Conservation (phyloP, 1,140 invertebrate species). For the Heliconius hermathena region DNA sequence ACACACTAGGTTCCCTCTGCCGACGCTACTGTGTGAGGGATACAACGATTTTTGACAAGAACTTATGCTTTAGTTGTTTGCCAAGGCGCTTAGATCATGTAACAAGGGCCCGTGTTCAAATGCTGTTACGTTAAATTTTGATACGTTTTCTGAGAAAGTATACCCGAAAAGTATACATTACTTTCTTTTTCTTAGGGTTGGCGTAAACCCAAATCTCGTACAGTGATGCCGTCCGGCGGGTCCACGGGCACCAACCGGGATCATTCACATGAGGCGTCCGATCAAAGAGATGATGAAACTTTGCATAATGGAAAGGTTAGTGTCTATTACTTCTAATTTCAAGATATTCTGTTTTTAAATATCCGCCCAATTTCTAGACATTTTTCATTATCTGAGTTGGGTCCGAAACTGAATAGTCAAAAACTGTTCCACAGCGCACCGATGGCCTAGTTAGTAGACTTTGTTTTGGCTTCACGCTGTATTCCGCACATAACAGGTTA, state of each 20-base stretch:
- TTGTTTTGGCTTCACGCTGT: too few species aligned
- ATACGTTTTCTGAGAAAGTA: background rate
- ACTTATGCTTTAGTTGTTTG: too few species aligned
- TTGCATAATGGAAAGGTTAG: conserved; percentile 65
- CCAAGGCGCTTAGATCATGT: too few species aligned
- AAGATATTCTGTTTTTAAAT: background rate
- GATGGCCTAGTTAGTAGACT: too few species aligned
- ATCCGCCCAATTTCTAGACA: too few species aligned
- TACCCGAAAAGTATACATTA: background rate
- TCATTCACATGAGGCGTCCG: conserved; percentile 73
- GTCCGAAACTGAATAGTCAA: background rate
- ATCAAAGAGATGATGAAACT: conserved; percentile 69
- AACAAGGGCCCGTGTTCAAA: too few species aligned
- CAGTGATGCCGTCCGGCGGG: conserved; percentile 85
- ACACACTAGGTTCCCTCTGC: too few species aligned
- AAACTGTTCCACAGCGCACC: background rate
- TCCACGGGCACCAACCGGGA: conserved; percentile 51
- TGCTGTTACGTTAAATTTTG: too few species aligned
- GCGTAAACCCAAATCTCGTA: conserved; percentile 89
- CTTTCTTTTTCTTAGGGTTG: conserved; percentile 82
- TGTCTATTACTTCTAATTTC: background rate
- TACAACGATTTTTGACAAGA: too few species aligned
- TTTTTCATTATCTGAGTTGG: too few species aligned
- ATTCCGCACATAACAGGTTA: too few species aligned
- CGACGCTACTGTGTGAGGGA: too few species aligned